phyloP scores from a whole-genome alignment of 2,797 vertebrate genomes.

The Erithacus rubecula region DNA sequence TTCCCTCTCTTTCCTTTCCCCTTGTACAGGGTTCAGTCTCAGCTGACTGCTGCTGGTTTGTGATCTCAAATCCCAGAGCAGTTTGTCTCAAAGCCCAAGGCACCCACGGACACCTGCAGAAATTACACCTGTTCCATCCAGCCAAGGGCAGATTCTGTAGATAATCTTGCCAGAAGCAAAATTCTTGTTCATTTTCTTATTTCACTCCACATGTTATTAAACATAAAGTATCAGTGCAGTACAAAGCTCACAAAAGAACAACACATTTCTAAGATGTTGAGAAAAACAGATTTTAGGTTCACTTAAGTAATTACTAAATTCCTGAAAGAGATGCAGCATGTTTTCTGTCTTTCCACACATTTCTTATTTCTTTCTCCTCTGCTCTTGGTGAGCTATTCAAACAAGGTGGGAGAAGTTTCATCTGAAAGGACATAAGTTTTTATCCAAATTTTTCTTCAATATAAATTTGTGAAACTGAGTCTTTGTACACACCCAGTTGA shows the following conservation, averaged over 20 bases:
- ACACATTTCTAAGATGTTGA: not conserved
- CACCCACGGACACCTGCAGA: not conserved
- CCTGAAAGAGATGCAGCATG: not conserved
- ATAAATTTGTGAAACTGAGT: not conserved
- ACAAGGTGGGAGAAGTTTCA: not conserved
- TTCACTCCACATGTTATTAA: not conserved
- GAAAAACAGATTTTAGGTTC: not conserved
- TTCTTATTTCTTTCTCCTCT: not conserved
- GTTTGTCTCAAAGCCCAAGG: not conserved
- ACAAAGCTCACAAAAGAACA: not conserved
- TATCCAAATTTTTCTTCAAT: not conserved
- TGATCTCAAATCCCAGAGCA: not conserved
- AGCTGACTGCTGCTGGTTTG: not conserved
- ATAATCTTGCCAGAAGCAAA: not conserved
- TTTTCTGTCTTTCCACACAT: not conserved
- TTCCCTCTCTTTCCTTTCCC: not conserved
- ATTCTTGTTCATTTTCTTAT: not conserved
- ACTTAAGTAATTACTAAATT: not conserved
- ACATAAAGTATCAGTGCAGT: not conserved
- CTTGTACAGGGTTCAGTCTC: not conserved
- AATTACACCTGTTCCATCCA: not conserved
- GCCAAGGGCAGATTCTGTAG: not conserved
- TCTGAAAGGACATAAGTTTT: not conserved
- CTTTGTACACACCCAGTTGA: not conserved
- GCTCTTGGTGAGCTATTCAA: not conserved